A percentile compares a stretch with the other conserved stretches of the same genome.
Evolutionary conservation across 2,797 vertebrate genomes (phyloP).

Genomic region (Staurois parvus): DNA sequence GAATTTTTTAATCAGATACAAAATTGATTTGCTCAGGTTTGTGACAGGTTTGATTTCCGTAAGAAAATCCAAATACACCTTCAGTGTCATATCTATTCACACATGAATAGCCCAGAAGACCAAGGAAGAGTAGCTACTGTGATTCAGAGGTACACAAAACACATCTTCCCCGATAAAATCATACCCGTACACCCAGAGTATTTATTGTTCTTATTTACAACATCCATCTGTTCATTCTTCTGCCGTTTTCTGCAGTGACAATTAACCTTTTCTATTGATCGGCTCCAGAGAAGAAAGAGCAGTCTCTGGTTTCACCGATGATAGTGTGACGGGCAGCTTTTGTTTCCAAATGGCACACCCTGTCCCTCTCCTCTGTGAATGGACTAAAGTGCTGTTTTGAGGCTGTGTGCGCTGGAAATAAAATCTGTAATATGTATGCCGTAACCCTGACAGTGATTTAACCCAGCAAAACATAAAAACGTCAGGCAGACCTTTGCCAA

Average conservation of each 20-base stretch:
- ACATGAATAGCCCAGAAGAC: too few relatives aligned
- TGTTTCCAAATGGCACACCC: slow-evolving; percentile 33
- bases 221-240: slow-evolving; percentile 35
- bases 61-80: too few relatives aligned
- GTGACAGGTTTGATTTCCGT: too few relatives aligned
- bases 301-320: slow-evolving; percentile 1
- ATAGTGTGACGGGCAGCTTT: slow-evolving; percentile 22
- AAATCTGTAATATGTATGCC: not conserved
- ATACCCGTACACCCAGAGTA: not conserved
- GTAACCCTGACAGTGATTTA: slow-evolving; percentile 26
- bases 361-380: not conserved
- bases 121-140: not conserved
- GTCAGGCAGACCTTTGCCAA: not conserved
- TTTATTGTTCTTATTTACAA: slow-evolving; percentile 14
- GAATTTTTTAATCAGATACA: too few relatives aligned
- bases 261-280: slow-evolving; percentile 46
- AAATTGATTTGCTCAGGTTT: too few relatives aligned
- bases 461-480: not conserved
- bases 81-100: too few relatives aligned
- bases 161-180: not conserved
- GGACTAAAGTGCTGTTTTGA: slow-evolving; percentile 12
- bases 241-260: slow-evolving; percentile 10
- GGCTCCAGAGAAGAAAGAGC: not conserved
- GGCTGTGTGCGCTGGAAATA: not conserved
- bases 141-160: slow-evolving; percentile 2